Conservation (phyloP, 2,113 vertebrate genomes). For the Petaurus breviceps region DNA sequence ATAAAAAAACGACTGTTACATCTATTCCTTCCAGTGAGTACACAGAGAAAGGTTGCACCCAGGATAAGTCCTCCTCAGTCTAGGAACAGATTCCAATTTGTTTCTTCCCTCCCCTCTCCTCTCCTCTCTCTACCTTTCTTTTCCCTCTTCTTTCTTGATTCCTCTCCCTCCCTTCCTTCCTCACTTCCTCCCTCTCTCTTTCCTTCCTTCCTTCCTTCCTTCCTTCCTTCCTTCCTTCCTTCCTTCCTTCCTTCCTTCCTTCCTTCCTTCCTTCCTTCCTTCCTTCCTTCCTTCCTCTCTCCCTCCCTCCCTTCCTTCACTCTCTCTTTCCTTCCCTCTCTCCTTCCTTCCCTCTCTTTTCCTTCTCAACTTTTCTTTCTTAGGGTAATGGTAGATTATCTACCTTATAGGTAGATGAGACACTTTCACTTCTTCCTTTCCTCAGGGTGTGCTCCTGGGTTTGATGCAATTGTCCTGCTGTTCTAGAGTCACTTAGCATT, state of each 20-base stretch:
- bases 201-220: not conserved
- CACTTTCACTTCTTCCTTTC: conserved; percentile 69
- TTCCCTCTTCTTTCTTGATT: no score
- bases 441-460: conserved; percentile 45
- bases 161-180: not conserved
- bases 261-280: accelerated
- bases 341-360: no score
- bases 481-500: conserved; percentile 70
- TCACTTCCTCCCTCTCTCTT: not conserved
- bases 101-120: not conserved
- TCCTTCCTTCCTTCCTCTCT: not conserved
- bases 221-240: no score
- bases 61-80: not conserved
- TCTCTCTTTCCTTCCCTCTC: not conserved
- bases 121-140: not conserved
- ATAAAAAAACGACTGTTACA: conserved; percentile 34
- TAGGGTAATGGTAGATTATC: no score
- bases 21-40: conserved; percentile 1
- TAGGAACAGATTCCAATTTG: conserved; percentile 6
- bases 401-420: conserved; percentile 52
- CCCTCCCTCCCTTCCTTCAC: accelerated
- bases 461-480: conserved; percentile 76
- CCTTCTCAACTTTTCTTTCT: not conserved
- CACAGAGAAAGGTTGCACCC: not conserved
- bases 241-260: not conserved